Evolutionary conservation across 2,113 vertebrate species (phyloP), one percentile per base, ranked within the genome.

Genomic region (Jaculus jaculus): DNA sequence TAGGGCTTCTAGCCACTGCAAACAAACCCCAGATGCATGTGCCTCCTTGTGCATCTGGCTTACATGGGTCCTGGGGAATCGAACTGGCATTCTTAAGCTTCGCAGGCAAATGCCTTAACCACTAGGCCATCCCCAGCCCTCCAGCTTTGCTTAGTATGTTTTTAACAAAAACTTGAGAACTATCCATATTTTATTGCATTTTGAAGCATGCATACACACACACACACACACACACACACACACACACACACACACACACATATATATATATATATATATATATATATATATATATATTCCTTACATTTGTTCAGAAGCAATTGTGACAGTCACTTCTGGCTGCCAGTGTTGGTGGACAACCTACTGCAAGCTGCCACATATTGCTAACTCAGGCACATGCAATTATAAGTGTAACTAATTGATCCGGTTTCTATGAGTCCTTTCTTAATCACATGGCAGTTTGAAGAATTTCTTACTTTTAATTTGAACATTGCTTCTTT

Each of bases 311-410:
- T 51, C 11, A 37, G 37, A 74, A 28, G 60, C 26, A 18, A 2
- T 28, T 21, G 17, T n/a, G 20, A 0, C 0, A 7, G 6, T 23
- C 15, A 8, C 3, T 58, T 21, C 8, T 26, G 18, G 32, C 61
- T 13, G 24, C 66, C 42, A 3, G 6, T 10, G 6, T 23, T 72
- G 20, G 24, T 11, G 24, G 26, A 7, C 23, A 54, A 32, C 16
- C 24, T 16, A 5, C 18, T 47, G 20, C 7, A 24, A 75, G 17
- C 37, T 16, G 11, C 16, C 24, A 1, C 2, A 0, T 7, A 16
- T 0, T 30, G 30, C 3, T 0, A 24, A 66, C 28, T 32, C 47
- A 28, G 4, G 73, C 3, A 17, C 21, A 5, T 16, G 23, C 3
- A 9, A 24, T 0, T 30, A 1, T 30, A 24, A 72, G 17, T 54